Evolutionary conservation across 1,140 invertebrate species (phyloP), one percentile per base, ranked within the genome.

Genomic region (Drosophila kurseongensis): DNA sequence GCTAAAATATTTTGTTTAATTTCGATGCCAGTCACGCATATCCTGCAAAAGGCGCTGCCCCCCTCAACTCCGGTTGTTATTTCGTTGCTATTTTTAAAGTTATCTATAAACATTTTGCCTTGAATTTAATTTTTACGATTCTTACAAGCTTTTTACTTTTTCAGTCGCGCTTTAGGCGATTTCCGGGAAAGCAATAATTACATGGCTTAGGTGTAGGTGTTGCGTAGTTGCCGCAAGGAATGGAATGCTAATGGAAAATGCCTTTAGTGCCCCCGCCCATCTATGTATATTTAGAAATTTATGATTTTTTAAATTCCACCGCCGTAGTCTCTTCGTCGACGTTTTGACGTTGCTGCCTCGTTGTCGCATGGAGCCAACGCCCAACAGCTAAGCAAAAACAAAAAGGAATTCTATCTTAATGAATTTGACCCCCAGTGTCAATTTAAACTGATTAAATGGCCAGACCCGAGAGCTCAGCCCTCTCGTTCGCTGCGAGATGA

Each of bases 401-500:
- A 74, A 88, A 82, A 84, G 82, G 86, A 80, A 88, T 89, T 88
- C 84, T 83, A 88, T 89, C 80, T 88, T 89, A 89, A 88, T 88
- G 84, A 88, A 88, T 88, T 88, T 88, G 84, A 88, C 84, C 84
- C 84, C 84, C 84, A 88, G 84, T 89, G 84, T 88, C 84, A 88
- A 88, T 88, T 88, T 88, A 88, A 88, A 89, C 84, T 88, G 84
- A 88, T 88, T 88, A 88, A 88, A 80, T 58, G 67, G 47, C 61
- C 79, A 88, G 83, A 88, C 81, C 67, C 78, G 36, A 59, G 54
- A 69, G 56, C 62, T 57, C 55, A 57, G 55, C n/a, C 55, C 50
- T 44, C 60, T 63, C 59, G 32, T 51, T 51, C 9, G 48, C 8
- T 12, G 50, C 29, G 14, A 14, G 38, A 6, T 38, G 14, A 29